Evolutionary conservation across 2,888 invertebrate genomes (phyloP).

Genomic region (Trachelus troglodyta): DNA sequence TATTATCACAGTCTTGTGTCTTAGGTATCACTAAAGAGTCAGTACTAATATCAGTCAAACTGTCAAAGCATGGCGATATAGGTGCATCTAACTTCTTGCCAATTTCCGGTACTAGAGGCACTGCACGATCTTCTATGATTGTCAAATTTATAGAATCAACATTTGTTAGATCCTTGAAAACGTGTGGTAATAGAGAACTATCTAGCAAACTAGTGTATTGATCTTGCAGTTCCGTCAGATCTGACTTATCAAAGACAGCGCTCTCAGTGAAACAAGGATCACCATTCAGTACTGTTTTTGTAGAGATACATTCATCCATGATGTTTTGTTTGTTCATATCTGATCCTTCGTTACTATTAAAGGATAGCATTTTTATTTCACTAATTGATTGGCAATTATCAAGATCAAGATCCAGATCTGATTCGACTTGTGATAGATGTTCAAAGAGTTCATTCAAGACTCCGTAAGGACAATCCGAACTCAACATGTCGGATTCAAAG

Average conservation of each 20-base stretch:
- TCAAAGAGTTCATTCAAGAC: slow-evolving; percentile 27
- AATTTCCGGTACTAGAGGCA: background rate
- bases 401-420: slow-evolving; percentile 29
- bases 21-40: background rate
- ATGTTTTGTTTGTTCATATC: slow-evolving; percentile 16
- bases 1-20: background rate
- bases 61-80: background rate
- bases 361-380: slow-evolving; percentile 28
- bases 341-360: slow-evolving; percentile 25
- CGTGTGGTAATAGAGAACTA: slow-evolving; percentile 30
- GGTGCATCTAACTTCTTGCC: slow-evolving; percentile 12
- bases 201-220: slow-evolving; percentile 36
- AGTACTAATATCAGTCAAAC: background rate
- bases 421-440: slow-evolving; percentile 25
- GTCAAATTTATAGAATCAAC: background rate
- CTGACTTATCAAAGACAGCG: slow-evolving; percentile 38
- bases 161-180: background rate
- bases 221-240: slow-evolving; percentile 34
- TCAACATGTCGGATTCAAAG: slow-evolving; percentile 9
- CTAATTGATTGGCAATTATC: slow-evolving; percentile 24
- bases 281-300: slow-evolving; percentile 36
- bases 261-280: slow-evolving; percentile 41
- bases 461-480: slow-evolving; percentile 10
- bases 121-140: background rate
- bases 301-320: slow-evolving; percentile 24